Conservation (phyloP, 2,888 invertebrate species). For the Idaea straminata region DNA sequence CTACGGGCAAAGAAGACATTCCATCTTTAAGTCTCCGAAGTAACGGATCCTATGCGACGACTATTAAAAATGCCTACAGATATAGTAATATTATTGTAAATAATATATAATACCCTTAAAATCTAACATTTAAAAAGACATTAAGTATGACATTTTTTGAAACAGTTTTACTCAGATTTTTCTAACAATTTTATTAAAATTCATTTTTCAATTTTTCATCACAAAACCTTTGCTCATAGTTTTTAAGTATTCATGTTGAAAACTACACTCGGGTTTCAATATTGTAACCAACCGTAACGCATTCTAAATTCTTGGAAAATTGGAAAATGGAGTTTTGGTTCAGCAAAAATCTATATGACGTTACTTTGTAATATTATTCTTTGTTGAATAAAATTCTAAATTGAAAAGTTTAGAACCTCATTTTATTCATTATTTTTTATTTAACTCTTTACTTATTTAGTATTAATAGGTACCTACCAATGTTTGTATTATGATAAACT, state of each 20-base stretch:
- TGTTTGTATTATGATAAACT: too few relatives aligned
- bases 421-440: background rate
- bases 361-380: background rate
- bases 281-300: background rate
- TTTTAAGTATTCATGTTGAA: background rate
- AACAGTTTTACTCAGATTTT: background rate
- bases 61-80: too few relatives aligned
- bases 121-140: too few relatives aligned
- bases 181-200: too few relatives aligned
- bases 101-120: too few relatives aligned
- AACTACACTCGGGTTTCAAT: background rate
- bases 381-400: constrained; percentile 7
- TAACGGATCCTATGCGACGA: too few relatives aligned
- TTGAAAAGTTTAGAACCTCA: background rate
- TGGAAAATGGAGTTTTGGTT: constrained; percentile 18
- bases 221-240: background rate
- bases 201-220: background rate
- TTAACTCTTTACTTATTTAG: background rate
- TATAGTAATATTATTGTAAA: too few relatives aligned
- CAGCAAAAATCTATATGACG: constrained; percentile 8
- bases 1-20: too few relatives aligned
- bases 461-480: too few relatives aligned
- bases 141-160: too few relatives aligned
- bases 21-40: too few relatives aligned
- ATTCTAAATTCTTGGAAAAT: background rate